phyloP scores from a whole-genome alignment of 2,113 vertebrate species.

The Pangasianodon hypophthalmus region DNA sequence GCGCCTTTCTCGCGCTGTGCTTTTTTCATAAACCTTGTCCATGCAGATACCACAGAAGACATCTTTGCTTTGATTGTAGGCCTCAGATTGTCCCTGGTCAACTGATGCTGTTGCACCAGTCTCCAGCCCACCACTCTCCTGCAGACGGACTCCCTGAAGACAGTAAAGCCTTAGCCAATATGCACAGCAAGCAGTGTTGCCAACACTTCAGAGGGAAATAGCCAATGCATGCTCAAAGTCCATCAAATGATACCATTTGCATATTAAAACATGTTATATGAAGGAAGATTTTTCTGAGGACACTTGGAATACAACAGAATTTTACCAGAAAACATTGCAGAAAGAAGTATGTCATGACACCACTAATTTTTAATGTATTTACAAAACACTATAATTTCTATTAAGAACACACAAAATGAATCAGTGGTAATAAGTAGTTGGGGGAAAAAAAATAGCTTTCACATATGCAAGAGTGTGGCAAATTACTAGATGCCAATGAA shows the following conservation, averaged over 20 bases:
- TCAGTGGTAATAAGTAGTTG: too few relatives aligned
- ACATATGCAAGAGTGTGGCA: too few relatives aligned
- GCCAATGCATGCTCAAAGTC: background rate
- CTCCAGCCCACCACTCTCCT: constrained; percentile 23
- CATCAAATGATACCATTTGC: background rate
- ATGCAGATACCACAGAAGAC: constrained; percentile 88
- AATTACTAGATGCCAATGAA: background rate
- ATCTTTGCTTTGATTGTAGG: constrained; percentile 70
- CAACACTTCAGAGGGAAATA: background rate
- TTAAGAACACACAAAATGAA: too few relatives aligned
- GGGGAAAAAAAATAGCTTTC: too few relatives aligned
- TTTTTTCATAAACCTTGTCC: constrained; percentile 88
- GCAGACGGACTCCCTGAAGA: background rate
- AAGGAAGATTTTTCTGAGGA: background rate
- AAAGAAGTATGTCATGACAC: background rate
- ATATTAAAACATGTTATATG: background rate
- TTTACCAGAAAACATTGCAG: background rate
- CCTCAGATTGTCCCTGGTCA: constrained; percentile 41
- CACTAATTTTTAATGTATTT: background rate
- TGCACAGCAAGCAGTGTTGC: background rate
- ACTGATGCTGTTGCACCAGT: constrained; percentile 50
- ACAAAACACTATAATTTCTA: too few relatives aligned
- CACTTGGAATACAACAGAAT: background rate
- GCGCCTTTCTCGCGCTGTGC: constrained; percentile 57
- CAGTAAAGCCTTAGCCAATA: background rate